Evolutionary conservation across 2,113 vertebrate species (phyloP).

Genomic region (Noturus placidus): DNA sequence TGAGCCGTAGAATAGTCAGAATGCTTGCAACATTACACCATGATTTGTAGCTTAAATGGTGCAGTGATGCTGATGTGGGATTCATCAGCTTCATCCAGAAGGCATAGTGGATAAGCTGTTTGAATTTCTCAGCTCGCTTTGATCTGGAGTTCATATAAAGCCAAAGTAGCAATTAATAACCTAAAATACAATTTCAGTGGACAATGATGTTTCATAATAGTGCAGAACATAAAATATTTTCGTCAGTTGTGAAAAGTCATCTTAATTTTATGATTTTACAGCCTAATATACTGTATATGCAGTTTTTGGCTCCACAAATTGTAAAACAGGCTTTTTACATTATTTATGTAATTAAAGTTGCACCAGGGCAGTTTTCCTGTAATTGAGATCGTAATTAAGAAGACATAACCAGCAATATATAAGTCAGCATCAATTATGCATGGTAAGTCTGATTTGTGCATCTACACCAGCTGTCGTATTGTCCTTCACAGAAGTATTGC

Average conservation of each 20-base stretch:
- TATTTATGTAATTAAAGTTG: background rate
- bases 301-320: background rate
- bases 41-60: constrained; percentile 36
- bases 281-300: background rate
- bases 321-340: background rate
- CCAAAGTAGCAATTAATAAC: background rate
- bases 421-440: background rate
- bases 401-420: background rate
- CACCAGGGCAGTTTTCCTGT: background rate
- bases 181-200: background rate
- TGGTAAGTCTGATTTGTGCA: background rate
- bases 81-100: constrained; percentile 28
- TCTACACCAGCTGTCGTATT: background rate
- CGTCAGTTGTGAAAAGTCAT: background rate
- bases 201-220: background rate
- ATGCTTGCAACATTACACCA: background rate
- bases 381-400: background rate
- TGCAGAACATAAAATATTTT: too few species aligned
- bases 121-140: constrained; percentile 10
- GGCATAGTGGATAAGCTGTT: constrained; percentile 17
- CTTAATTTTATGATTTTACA: background rate
- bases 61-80: background rate
- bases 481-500: background rate
- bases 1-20: constrained; percentile 10
- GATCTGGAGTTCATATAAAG: constrained; percentile 4